phyloP scores from a whole-genome alignment of 2,797 vertebrate species.

The Trichosurus vulpecula region DNA sequence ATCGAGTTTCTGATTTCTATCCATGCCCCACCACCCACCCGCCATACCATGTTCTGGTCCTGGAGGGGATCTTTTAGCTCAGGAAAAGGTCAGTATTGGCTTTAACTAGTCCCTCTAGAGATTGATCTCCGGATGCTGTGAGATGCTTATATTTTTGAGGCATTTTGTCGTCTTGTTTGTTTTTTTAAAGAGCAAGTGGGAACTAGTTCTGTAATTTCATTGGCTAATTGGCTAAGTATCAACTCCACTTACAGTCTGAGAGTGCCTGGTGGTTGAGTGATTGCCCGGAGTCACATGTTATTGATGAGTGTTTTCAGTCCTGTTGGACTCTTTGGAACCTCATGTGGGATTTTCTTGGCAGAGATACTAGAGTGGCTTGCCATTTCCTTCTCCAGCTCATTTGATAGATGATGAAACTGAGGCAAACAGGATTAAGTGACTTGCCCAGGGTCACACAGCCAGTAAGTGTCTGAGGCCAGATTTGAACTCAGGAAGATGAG shows the following conservation, averaged over 20 bases:
- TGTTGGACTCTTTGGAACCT: too few species aligned
- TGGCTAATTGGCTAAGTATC: not conserved
- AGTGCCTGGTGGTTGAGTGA: not conserved
- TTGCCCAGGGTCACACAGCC: not conserved
- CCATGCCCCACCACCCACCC: not conserved
- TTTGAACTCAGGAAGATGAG: not conserved
- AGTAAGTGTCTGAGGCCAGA: not conserved
- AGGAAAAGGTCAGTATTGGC: conserved; percentile 38
- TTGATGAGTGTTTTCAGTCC: too few species aligned
- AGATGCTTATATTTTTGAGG: not conserved
- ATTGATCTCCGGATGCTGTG: conserved; percentile 4
- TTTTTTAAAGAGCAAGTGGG: not conserved
- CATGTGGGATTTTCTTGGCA: not conserved
- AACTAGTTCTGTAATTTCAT: not conserved
- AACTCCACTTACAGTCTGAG: not conserved
- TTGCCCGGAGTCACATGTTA: not conserved
- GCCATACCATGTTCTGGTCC: conserved; percentile 1
- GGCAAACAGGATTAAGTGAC: not conserved
- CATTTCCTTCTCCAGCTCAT: not conserved
- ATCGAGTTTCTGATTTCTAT: conserved; percentile 10
- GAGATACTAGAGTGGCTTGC: not conserved
- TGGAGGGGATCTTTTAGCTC: not conserved
- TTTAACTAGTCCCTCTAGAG: conserved; percentile 49
- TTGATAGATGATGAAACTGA: not conserved
- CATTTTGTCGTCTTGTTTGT: not conserved